Evolutionary conservation across 1,140 invertebrate genomes (phyloP).

Genomic region (Agraylea sexmaculata): DNA sequence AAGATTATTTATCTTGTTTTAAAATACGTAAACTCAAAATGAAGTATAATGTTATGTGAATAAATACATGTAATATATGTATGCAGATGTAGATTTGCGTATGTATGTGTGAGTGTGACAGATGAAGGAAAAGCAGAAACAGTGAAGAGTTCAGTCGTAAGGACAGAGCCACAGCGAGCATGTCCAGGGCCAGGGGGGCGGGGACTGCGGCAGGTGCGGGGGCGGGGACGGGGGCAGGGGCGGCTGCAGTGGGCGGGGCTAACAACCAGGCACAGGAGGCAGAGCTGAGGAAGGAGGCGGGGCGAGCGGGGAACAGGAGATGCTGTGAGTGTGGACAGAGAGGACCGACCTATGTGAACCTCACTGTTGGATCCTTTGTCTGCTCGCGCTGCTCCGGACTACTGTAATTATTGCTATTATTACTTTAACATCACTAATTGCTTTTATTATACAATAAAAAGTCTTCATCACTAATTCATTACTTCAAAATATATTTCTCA

Average conservation of each 20-base stretch:
- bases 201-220: not conserved
- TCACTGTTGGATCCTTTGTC: constrained; percentile 94
- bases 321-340: constrained; percentile 97
- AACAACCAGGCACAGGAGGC: not conserved
- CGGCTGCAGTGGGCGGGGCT: constrained; percentile 13
- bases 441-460: not conserved
- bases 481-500: too few relatives aligned
- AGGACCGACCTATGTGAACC: constrained; percentile 95
- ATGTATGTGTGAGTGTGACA: too few relatives aligned
- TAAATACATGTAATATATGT: too few relatives aligned
- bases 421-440: too few relatives aligned
- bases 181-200: not conserved
- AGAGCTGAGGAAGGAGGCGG: not conserved
- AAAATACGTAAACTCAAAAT: too few relatives aligned
- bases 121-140: too few relatives aligned
- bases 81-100: too few relatives aligned
- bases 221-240: constrained; percentile 49
- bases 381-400: constrained; percentile 96
- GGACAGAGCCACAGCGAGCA: not conserved
- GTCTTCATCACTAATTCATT: too few relatives aligned
- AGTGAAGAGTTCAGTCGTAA: too few relatives aligned
- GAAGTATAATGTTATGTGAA: too few relatives aligned
- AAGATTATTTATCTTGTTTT: too few relatives aligned
- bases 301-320: constrained; percentile 63
- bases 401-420: constrained; percentile 75